These are phyloP conservation scores for Tragelaphus buxtoni DNA, from an alignment of 2,113 vertebrate species.

Conservation along the genomic window DNA sequence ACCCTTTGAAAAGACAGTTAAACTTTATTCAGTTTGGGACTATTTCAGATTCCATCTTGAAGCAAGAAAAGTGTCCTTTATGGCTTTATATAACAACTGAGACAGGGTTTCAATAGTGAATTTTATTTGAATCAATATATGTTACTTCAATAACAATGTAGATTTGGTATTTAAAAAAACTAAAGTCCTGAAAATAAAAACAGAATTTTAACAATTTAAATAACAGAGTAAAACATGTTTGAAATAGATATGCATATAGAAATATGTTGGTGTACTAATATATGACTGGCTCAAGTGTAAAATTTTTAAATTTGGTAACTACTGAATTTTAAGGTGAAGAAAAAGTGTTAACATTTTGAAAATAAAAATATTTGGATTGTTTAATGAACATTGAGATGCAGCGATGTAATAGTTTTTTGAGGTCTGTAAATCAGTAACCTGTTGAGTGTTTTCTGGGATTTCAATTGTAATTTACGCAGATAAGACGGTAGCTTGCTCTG, in stretches of 20 bases:
- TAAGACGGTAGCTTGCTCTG: background rate
- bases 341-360: background rate
- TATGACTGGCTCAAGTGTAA: background rate
- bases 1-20: background rate
- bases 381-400: background rate
- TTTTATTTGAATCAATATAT: constrained; percentile 23
- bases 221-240: background rate
- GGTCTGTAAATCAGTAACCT: background rate
- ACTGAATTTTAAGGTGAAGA: background rate
- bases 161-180: background rate
- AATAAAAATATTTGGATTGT: background rate
- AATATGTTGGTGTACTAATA: background rate
- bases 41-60: background rate
- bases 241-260: background rate
- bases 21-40: background rate
- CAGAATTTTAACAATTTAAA: background rate
- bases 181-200: background rate
- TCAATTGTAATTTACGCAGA: background rate
- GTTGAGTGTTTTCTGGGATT: background rate
- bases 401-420: background rate
- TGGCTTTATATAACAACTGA: background rate
- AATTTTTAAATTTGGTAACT: background rate
- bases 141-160: background rate
- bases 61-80: background rate
- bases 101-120: background rate